phyloP scores from a whole-genome alignment of 2,888 invertebrate genomes.

The Cylloceria caligata region DNA sequence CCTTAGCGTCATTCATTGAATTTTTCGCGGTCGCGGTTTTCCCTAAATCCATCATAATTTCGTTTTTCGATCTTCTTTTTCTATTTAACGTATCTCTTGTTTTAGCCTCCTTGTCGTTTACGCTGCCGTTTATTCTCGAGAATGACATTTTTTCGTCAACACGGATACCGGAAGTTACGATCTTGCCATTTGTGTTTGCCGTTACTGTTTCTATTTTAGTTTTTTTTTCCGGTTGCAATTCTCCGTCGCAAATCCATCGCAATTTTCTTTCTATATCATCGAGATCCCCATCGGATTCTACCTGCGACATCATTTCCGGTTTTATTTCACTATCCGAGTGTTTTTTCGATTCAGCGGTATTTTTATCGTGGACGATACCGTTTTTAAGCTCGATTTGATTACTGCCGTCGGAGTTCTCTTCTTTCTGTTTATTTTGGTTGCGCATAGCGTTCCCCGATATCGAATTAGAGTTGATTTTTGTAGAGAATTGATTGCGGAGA shows the following conservation, averaged over 20 bases:
- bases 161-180: conserved; percentile 70
- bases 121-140: conserved; percentile 16
- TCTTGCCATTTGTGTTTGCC: conserved; percentile 74
- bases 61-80: conserved; percentile 69
- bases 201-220: not conserved
- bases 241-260: conserved; percentile 59
- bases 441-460: conserved; percentile 12
- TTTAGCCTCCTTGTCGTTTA: conserved; percentile 50
- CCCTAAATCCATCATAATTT: conserved; percentile 73
- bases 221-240: conserved; percentile 40
- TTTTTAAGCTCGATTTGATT: conserved; percentile 1
- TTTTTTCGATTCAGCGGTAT: conserved; percentile 11
- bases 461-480: not conserved
- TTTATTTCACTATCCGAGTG: conserved; percentile 64
- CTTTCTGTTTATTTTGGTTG: conserved; percentile 32
- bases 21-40: conserved; percentile 62
- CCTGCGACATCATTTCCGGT: conserved; percentile 33
- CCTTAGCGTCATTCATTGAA: conserved; percentile 15
- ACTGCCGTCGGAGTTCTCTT: conserved; percentile 70
- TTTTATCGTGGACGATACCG: conserved; percentile 2
- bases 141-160: conserved; percentile 13
- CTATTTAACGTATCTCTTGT: conserved; percentile 68
- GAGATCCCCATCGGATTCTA: conserved; percentile 71
- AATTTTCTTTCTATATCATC: conserved; percentile 76
- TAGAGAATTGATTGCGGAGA: not conserved